Evolutionary conservation across 2,888 invertebrate species (phyloP), one percentile per base, ranked within the genome.

Genomic region (Hecatera dysodea): DNA sequence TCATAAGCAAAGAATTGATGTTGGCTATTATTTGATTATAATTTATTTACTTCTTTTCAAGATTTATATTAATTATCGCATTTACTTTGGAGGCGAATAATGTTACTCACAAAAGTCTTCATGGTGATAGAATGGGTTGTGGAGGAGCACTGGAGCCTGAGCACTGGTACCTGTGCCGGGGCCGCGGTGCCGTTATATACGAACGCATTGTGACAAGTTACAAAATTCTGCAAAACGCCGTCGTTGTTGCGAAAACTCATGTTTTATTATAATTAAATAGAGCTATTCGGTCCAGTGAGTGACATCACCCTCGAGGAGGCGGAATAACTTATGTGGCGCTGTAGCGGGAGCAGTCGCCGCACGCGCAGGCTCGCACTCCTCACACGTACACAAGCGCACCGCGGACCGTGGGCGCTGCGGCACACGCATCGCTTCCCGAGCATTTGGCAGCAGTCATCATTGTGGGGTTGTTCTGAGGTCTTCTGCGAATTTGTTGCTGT

Each of bases 91-190:
- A 27, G 24, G 22, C 11, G 17, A 29, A 24, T 62, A 27, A 19
- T 17, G 48, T 68, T 70, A 89, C 91, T 91, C 78, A 91, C 91
- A 75, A 89, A 88, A 63, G 87, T 70, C 80, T 88, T 91, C 91
- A 91, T 91, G 72, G 65, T 74, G 80, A 33, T 36, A 29, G 68
- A 62, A 60, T 67, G 65, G 69, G 67, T 67, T 39, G 78, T 48
- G 67, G 59, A 72, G 72, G 72, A 72, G 68, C 68, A 42, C n/a
- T n/a, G n/a, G n/a, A 46, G 50, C 27, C 29, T 8, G 55, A 12
- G 53, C 9, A 79, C 71, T 80, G 73, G 55, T 70, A 29, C 29
- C 42, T 46, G 8, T 8, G 22, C n/a, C n/a, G 1, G 22, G 19
- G 42, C 53, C 42, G 63, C 56, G 22, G 42, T 29, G 24, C 12